Evolutionary conservation across 2,888 invertebrate species (phyloP).

Genomic region (Aphidius colemani): DNA sequence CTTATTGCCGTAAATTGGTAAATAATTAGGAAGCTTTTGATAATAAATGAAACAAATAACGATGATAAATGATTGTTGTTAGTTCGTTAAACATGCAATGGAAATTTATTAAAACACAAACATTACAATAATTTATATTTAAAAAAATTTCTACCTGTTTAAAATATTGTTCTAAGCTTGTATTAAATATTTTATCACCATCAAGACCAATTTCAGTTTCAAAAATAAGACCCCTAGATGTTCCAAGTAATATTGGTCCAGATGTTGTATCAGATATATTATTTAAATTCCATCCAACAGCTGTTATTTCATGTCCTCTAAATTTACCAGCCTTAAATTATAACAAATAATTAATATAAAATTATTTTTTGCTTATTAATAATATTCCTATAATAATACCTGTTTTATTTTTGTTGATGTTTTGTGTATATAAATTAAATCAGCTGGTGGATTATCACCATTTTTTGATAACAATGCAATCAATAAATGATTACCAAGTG

Average conservation of each 20-base stretch:
- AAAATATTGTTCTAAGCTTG: slow-evolving; percentile 77
- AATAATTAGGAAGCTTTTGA: slow-evolving; percentile 73
- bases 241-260: slow-evolving; percentile 86
- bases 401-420: slow-evolving; percentile 76
- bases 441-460: slow-evolving; percentile 67
- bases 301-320: slow-evolving; percentile 82
- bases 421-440: slow-evolving; percentile 80
- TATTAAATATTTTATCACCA: slow-evolving; percentile 82
- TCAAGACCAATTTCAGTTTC: slow-evolving; percentile 86
- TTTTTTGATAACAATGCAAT: slow-evolving; percentile 72
- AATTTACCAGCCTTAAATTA: slow-evolving; percentile 64
- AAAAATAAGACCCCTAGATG: slow-evolving; percentile 86
- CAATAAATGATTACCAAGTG: slow-evolving; percentile 83
- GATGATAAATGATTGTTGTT: slow-evolving; percentile 27
- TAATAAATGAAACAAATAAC: slow-evolving; percentile 21
- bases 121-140: slow-evolving; percentile 25
- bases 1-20: slow-evolving; percentile 74
- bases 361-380: slow-evolving; percentile 10
- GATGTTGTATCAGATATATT: slow-evolving; percentile 74
- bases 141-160: slow-evolving; percentile 71
- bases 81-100: neutral
- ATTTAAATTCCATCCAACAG: slow-evolving; percentile 86
- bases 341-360: slow-evolving; percentile 10
- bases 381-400: slow-evolving; percentile 44
- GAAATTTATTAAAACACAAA: slow-evolving; percentile 33